Percentiles rank a stretch among this genome's conserved stretches.
phyloP scores from a whole-genome alignment of 2,888 invertebrate species.

The Polyploca ridens region DNA sequence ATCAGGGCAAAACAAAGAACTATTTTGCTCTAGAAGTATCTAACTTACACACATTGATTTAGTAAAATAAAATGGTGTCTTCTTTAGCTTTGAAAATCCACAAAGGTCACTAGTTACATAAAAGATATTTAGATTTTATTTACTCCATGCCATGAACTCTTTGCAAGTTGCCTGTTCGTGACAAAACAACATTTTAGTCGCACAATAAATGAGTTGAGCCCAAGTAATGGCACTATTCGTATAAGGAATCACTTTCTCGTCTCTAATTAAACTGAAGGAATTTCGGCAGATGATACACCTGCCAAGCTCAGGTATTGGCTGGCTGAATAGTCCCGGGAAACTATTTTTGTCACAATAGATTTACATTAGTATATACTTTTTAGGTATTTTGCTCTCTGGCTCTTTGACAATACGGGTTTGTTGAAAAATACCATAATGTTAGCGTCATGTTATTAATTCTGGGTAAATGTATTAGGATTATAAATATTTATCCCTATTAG shows the following conservation, averaged over 20 bases:
- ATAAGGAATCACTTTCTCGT: slow-evolving; percentile 11
- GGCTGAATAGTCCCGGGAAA: not conserved
- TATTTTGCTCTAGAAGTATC: too few species aligned
- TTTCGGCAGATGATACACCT: not conserved
- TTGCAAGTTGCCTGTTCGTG: not conserved
- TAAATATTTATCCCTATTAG: too few species aligned
- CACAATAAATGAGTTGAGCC: not conserved
- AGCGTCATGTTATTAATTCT: too few species aligned
- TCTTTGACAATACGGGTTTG: too few species aligned
- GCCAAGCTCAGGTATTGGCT: not conserved
- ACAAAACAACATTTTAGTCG: slow-evolving; percentile 3
- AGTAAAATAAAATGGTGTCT: too few species aligned
- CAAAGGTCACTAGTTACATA: too few species aligned
- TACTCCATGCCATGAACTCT: not conserved
- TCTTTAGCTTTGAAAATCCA: too few species aligned
- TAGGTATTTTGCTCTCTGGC: not conserved
- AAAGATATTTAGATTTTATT: too few species aligned
- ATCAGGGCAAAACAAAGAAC: too few species aligned
- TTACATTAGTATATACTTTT: not conserved
- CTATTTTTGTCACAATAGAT: slow-evolving; percentile 1
- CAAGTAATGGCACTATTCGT: slow-evolving; percentile 5
- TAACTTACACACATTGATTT: too few species aligned
- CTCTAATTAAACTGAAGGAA: slow-evolving; percentile 13
- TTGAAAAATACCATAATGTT: too few species aligned
- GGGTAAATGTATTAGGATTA: too few species aligned